A percentile compares a stretch with the other conserved stretches of the same genome.
These are phyloP conservation scores for Agapetus fuscipes DNA, from an alignment of 2,888 invertebrate genomes.

Conservation along the genomic window DNA sequence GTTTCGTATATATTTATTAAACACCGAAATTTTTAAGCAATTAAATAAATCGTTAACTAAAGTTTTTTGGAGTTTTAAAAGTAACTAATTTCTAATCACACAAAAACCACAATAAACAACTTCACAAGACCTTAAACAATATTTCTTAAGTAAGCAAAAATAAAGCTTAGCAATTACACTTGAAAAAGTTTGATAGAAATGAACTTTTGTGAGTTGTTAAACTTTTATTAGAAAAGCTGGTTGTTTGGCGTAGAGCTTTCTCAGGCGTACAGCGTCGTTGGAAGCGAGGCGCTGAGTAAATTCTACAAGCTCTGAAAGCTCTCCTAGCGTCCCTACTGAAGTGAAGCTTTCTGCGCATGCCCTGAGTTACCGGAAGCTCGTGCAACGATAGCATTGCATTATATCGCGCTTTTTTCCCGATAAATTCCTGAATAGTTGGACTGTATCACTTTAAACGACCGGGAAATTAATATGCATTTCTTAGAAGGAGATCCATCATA, in stretches of 20 bases:
- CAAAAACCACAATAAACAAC: too few relatives aligned
- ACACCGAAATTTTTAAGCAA: neutral
- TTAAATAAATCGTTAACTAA: too few relatives aligned
- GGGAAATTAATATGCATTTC: too few relatives aligned
- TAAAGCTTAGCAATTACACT: too few relatives aligned
- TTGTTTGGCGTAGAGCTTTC: constrained; percentile 23
- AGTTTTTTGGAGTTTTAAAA: too few relatives aligned
- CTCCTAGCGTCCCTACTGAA: neutral
- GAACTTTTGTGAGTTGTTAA: neutral
- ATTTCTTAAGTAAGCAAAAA: too few relatives aligned
- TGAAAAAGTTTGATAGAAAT: neutral
- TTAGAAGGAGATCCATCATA: too few relatives aligned
- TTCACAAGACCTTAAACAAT: too few relatives aligned
- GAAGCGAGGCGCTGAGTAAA: constrained; percentile 26
- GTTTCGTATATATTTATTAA: too few relatives aligned
- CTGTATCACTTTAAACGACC: too few relatives aligned
- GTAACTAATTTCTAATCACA: too few relatives aligned
- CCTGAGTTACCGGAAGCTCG: constrained; percentile 3
- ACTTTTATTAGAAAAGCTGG: constrained; percentile 18
- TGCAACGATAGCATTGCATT: constrained; percentile 9
- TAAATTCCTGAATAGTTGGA: too few relatives aligned
- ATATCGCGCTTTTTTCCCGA: neutral
- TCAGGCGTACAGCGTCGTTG: constrained; percentile 30
- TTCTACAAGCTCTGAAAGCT: constrained; percentile 23
- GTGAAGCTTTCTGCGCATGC: constrained; percentile 5